These are phyloP conservation scores for Pocillopora grandis DNA, from an alignment of 92 coral and sea anemone species.

Conservation along the genomic window DNA sequence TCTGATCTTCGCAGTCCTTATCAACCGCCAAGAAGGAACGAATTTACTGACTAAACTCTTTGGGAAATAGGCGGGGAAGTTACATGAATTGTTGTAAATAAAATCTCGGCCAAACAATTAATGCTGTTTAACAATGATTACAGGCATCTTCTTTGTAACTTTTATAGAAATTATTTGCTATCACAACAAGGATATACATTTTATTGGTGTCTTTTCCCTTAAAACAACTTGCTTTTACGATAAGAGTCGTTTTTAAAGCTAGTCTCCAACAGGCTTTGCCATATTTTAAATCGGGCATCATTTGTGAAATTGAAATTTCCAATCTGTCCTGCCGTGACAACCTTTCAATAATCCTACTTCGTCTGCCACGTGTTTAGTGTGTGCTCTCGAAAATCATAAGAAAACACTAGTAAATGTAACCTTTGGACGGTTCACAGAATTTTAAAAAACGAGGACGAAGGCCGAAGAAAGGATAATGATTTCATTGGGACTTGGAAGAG, in stretches of 20 bases:
- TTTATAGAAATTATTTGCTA: conserved; percentile 6
- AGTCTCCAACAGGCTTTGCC: not conserved
- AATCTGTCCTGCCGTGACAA: conserved; percentile 17
- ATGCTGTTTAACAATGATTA: conserved; percentile 20
- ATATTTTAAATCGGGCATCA: not conserved
- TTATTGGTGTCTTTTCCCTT: not conserved
- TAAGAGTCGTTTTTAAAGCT: not conserved
- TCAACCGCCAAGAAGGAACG: not conserved
- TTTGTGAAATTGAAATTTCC: not conserved
- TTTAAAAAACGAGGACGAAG: not conserved
- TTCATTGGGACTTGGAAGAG: not conserved
- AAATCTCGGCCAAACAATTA: conserved; percentile 11
- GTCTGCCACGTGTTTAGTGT: conserved; percentile 14
- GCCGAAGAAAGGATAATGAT: not conserved
- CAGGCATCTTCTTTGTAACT: not conserved
- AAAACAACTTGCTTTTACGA: not conserved
- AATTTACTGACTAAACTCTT: not conserved
- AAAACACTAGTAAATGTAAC: not conserved
- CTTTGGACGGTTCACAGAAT: not conserved
- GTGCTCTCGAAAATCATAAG: not conserved
- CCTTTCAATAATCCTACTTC: not conserved
- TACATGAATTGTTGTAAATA: not conserved
- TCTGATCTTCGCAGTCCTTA: too few species aligned
- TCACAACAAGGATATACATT: not conserved
- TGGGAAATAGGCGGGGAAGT: conserved; percentile 28